Conservation (phyloP, 23 tunicate genomes). For the Halocynthia roretzi region DNA sequence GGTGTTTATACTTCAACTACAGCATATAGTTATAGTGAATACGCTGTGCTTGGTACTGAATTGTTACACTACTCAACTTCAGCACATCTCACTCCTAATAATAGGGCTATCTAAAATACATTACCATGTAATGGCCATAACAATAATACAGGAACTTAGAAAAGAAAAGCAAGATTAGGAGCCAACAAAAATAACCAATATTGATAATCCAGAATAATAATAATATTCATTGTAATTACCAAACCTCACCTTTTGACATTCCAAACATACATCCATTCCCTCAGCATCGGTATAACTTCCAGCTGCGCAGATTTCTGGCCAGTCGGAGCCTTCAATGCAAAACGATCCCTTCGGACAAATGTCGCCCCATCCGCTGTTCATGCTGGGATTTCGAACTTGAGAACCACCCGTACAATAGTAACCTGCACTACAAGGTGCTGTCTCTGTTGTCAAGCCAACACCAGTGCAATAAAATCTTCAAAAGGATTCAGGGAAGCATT, state of each 20-base stretch:
- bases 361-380: constrained; percentile 52
- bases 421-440: constrained; percentile 52
- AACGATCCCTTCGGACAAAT: constrained; percentile 62
- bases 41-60: too few species aligned
- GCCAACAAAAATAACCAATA: too few species aligned
- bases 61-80: too few species aligned
- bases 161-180: too few species aligned
- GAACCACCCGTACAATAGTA: constrained; percentile 78
- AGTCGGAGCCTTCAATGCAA: constrained; percentile 49
- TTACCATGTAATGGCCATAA: too few species aligned
- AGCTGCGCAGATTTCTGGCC: constrained; percentile 31
- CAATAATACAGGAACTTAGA: too few species aligned
- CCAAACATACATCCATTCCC: constrained; percentile 44
- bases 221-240: too few species aligned
- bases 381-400: constrained; percentile 43
- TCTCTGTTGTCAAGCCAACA: constrained; percentile 18
- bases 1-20: too few species aligned
- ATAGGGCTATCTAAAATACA: too few species aligned
- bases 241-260: constrained; percentile 40
- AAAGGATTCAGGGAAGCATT: neutral
- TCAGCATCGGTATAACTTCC: constrained; percentile 55
- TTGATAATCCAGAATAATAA: too few species aligned
- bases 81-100: too few species aligned
- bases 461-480: constrained; percentile 40
- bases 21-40: too few species aligned